Percentiles rank a stretch among this genome's conserved stretches.
Conservation (phyloP, 2,797 vertebrate species). For the Carapus acus region DNA sequence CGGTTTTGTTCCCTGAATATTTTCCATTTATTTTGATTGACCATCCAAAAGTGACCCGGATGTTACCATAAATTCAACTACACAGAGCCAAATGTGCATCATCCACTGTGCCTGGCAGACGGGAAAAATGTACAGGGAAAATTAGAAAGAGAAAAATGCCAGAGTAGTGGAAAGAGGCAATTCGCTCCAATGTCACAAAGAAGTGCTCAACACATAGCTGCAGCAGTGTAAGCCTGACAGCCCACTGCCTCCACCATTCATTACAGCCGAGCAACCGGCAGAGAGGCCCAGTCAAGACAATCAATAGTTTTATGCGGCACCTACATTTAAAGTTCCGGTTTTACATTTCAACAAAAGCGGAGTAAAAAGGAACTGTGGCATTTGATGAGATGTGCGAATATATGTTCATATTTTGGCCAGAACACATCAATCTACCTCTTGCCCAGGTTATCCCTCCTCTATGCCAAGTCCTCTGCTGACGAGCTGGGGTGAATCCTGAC, state of each 20-base stretch:
- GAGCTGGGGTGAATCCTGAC: conserved; percentile 22
- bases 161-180: conserved; percentile 53
- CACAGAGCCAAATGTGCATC: not conserved
- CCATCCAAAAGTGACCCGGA: not conserved
- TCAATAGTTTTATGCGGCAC: not conserved
- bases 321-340: conserved; percentile 6
- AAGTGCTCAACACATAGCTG: conserved; percentile 33
- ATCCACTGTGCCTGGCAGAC: conserved; percentile 27
- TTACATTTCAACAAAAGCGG: conserved; percentile 5
- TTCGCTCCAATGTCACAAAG: conserved; percentile 31
- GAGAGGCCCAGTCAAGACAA: not conserved
- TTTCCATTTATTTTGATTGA: too few relatives aligned
- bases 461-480: conserved; percentile 19
- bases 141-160: conserved; percentile 56
- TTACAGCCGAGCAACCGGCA: not conserved
- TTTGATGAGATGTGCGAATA: not conserved
- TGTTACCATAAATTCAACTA: conserved; percentile 15
- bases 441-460: conserved; percentile 6
- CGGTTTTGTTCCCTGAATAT: too few relatives aligned
- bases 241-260: not conserved
- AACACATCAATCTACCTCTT: conserved; percentile 9
- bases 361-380: conserved; percentile 2
- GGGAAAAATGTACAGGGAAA: not conserved
- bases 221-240: conserved; percentile 18
- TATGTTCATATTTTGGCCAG: conserved; percentile 10